Evolutionary conservation across 2,888 invertebrate genomes (phyloP), one percentile per base, ranked within the genome.

Genomic region (Pachliopta kotzebuea): DNA sequence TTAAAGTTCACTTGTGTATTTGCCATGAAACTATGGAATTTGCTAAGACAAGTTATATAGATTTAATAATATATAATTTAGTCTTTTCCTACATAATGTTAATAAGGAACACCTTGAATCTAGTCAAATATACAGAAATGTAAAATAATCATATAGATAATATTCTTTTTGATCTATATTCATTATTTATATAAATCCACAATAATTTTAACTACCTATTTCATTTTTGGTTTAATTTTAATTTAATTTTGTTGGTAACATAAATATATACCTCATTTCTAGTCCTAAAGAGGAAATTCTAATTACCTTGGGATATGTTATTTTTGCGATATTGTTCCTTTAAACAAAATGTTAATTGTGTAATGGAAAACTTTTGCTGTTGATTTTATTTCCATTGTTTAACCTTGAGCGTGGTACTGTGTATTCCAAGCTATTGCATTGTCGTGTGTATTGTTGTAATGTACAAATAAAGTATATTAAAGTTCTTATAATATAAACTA

Each of bases 351-450:
- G 37, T 37, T 37, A 11, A 37, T 37, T 45, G 4, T 18, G 45
- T 45, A 6, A 45, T 7, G 45, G 45, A n/a, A n/a, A 45, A 45
- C 18, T 45, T 45, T n/a, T 45, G n/a, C n/a, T 8, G 45, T 45
- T n/a, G 6, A 45, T 31, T 56, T 59, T 29, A 20, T 54, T 60
- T 31, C 50, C 56, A 60, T 62, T 65, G 49, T 69, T 53, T 57
- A 65, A 58, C 56, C 45, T 58, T 26, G 63, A 65, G 63, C 74
- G 75, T 78, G 74, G 70, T 80, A 74, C 76, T 78, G 75, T 80
- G 79, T 82, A 86, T 87, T 87, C 84, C 86, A 84, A 76, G 79
- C 72, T 83, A 78, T 77, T 83, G 81, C 81, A 84, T 83, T 83
- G 80, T 81, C 70, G 81, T 80, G 83, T 83, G 80, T 65, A 60